Base-by-base conservation (phyloP, 2,888 invertebrate genomes). In the Crossocerus cetratus region DNA sequence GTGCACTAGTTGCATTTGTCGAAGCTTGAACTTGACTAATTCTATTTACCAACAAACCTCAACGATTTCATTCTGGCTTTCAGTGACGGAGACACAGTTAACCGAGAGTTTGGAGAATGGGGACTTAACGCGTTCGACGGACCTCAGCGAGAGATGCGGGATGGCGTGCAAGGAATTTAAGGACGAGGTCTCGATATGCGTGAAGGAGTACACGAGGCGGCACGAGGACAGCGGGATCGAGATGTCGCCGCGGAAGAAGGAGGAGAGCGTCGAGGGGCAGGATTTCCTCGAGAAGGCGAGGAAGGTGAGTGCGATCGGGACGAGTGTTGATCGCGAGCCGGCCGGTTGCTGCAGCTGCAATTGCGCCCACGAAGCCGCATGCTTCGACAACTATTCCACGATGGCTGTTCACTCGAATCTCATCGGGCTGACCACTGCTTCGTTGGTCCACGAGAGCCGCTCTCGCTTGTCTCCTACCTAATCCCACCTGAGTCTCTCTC, bases 261-360 rank as follows among this genome's bases (percentile, higher is more conserved):
- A 81, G 43, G 82, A 75, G 66, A 86, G 72, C 49, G 68, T 87
- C 16, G 90, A 90, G 42, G 90, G 72, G 0, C 90, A 90, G 32
- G 90, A 90, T 62, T 86, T 91, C 58, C 78, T 90, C 79, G 86
- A 85, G 61, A 87, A 88, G 70, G 86, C 92, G 84, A 91, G 91
- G 82, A 91, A 91, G 92, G 92, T 92, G 89, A 90, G 91, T 90
- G 82, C 86, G 63, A 81, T 83, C 74, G 89, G 86, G 23, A 76
- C 61, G 54, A 73, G 73, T 44, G 72, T 56, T 56, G 66, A 69
- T n/a, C 22, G 70, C 53, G 74, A 23, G 65, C 61, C 74, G 43
- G 61, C 73, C 65, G 65, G 61, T 55, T 73, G 72, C 65, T 63
- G 72, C 64, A 69, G 64, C 16, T 78, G 74, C 56, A 77, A 61